phyloP scores from a whole-genome alignment of 2,113 vertebrate species.

The Neoarius graeffei region DNA sequence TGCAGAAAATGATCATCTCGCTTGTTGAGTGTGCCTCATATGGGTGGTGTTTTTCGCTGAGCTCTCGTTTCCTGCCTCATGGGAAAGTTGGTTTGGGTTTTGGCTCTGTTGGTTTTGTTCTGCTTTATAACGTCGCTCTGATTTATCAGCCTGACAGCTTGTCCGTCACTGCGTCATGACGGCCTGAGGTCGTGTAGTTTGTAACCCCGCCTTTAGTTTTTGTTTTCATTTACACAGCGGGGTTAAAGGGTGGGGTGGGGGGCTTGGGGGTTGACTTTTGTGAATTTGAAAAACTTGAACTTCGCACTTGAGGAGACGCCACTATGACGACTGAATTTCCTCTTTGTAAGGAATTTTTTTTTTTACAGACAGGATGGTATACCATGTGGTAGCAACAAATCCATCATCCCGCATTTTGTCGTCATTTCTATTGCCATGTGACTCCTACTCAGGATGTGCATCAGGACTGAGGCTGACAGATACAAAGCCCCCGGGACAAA shows the following conservation, averaged over 20 bases:
- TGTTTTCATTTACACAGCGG: background rate
- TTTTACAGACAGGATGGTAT: background rate
- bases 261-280: background rate
- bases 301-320: background rate
- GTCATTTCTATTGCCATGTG: background rate
- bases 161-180: background rate
- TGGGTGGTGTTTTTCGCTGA: conserved; percentile 30
- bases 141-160: background rate
- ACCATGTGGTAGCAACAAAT: background rate
- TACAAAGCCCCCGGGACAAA: background rate
- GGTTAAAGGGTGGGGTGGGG: background rate
- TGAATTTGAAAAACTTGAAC: too few species aligned
- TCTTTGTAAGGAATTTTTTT: background rate
- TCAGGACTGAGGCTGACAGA: background rate
- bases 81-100: conserved; percentile 27
- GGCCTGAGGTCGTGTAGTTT: background rate
- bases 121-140: conserved; percentile 11
- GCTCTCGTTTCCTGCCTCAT: background rate
- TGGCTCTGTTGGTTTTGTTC: conserved; percentile 20
- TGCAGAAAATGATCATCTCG: background rate
- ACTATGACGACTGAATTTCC: background rate
- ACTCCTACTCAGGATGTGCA: background rate
- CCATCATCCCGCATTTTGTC: background rate
- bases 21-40: background rate
- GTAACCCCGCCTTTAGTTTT: background rate